Percentiles rank a stretch among this genome's conserved stretches.
These are phyloP conservation scores for Aphidius gifuensis DNA, from an alignment of 1,140 invertebrate species.

Conservation along the genomic window DNA sequence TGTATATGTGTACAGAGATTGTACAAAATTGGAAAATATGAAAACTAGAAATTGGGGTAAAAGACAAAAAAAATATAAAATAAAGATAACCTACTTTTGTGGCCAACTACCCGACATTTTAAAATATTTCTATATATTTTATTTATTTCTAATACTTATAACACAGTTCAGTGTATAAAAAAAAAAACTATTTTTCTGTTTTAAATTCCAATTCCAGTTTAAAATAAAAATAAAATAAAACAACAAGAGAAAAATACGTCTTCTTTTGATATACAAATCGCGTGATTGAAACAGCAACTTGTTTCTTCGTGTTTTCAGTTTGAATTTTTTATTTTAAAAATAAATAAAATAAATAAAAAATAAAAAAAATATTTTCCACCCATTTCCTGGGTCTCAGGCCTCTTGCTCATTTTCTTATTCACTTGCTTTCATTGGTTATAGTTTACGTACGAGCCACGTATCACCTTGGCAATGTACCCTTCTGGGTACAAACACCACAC, in stretches of 20 bases:
- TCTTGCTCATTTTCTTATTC: not conserved
- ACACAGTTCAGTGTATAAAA: no score
- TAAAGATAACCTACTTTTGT: constrained; percentile 18
- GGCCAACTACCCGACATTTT: not conserved
- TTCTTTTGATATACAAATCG: constrained; percentile 1
- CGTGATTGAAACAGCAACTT: constrained; percentile 16
- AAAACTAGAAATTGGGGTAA: not conserved
- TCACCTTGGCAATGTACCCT: constrained; percentile 3
- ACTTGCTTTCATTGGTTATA: not conserved
- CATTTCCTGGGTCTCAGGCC: constrained; percentile 8
- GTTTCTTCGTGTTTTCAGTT: no score
- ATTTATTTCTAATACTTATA: no score
- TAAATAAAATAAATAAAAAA: no score
- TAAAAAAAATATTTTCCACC: not conserved
- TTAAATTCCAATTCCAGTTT: no score
- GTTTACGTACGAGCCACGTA: not conserved
- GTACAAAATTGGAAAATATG: not conserved
- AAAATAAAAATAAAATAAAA: no score
- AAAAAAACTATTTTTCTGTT: no score
- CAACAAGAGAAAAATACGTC: no score
- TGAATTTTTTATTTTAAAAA: no score
- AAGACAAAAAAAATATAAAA: not conserved
- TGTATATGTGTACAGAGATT: no score
- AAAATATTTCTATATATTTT: no score
- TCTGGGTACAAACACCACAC: not conserved